Base-by-base conservation (phyloP, 2,113 vertebrate genomes). In the Butorides virescens region DNA sequence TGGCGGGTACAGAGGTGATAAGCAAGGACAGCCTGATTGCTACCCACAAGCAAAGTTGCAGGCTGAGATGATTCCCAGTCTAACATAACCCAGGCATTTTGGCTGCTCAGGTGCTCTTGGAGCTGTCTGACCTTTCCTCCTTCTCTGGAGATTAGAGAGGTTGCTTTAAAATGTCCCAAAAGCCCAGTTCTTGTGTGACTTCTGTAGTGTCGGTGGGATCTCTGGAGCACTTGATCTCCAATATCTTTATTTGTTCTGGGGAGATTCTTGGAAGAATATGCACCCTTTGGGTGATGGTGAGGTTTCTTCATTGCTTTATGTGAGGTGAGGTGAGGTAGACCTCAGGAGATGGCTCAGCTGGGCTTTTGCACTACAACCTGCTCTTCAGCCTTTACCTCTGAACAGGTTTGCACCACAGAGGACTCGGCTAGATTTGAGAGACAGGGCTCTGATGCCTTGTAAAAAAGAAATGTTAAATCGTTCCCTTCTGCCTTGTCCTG, bases 261-360 rank as follows among this genome's bases (percentile, higher is more conserved):
- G 66, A 47, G 9, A 36, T 61, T 75, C 34, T 26, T 83, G 84
- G 52, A 62, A 84, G 37, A 75, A 32, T 17, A 13, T 8, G 34
- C 2, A 0, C 30, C 59, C 47, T 91, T 37, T 0, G 0, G 7
- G 13, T 53, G 42, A 9, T 61, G 27, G 20, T 34, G 52, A 14
- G 12, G n/a, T 39, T 80, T 44, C 61, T 65, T 65, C 74, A 22
- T 18, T 50, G n/a, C 39, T 30, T 68, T 34, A 1, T 4, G 36
- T 15, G 56, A 71, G 79, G 21, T 56, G 56, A 71, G 79, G 21
- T 56, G 73, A 90, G 72, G 9, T 47, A 83, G 50, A 30, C 36
- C 72, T 83, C 58, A 76, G 62, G 27, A 63, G 37, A 1, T 9
- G 17, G 46, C 32, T 83, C 37, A 47, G 11, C 65, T 84, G 76